Percentiles rank a stretch among this genome's conserved stretches.
Evolutionary conservation across 2,888 invertebrate genomes (phyloP).

Genomic region (Drosophila silvestris): DNA sequence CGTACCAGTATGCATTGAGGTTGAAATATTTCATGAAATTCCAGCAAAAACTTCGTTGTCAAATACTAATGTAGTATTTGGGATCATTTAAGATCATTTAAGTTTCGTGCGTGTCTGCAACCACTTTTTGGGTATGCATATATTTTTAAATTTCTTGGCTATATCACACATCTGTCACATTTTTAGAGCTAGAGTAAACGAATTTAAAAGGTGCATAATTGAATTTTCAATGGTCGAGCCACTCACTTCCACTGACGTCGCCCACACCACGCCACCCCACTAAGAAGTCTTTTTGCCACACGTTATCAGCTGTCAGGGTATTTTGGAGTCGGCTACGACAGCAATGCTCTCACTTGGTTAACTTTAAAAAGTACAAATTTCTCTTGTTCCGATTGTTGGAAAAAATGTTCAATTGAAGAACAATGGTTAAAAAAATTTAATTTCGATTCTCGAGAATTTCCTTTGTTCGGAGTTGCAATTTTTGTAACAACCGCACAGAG

Average conservation of each 20-base stretch:
- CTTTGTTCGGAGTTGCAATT: constrained; percentile 30
- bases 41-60: neutral
- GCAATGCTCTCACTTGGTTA: neutral
- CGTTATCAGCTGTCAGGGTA: neutral
- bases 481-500: constrained; percentile 37
- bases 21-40: neutral
- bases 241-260: neutral
- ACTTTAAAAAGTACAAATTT: neutral
- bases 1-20: neutral
- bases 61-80: neutral
- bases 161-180: neutral
- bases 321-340: accelerated
- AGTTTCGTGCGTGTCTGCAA: neutral
- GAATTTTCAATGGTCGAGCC: neutral
- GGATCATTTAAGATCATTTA: neutral
- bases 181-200: neutral
- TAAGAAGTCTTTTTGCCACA: neutral
- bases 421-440: constrained; percentile 29
- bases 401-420: constrained; percentile 3
- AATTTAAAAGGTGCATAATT: neutral
- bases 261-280: neutral
- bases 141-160: neutral
- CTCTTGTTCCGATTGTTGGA: neutral
- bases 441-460: constrained; percentile 21
- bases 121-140: neutral